Evolutionary conservation across 2,888 invertebrate species (phyloP).

Genomic region (Stegophylla sp.): DNA sequence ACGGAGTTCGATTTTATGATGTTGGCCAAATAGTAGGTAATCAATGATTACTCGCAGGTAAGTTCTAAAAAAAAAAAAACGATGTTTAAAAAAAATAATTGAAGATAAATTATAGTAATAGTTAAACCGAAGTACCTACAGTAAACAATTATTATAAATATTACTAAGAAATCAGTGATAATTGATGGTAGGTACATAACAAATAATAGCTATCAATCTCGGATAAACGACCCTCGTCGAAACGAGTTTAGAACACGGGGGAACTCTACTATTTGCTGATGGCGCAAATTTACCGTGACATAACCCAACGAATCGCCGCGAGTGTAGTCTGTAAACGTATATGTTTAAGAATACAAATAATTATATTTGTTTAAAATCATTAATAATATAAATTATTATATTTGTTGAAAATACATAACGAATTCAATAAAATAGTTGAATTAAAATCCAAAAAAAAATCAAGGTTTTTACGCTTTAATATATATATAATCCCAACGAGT

Average conservation of each 20-base stretch:
- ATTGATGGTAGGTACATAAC: background rate
- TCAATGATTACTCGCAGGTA: background rate
- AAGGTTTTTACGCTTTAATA: background rate
- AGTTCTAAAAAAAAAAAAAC: background rate
- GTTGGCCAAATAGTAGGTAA: too few relatives aligned
- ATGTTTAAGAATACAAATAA: background rate
- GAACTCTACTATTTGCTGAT: background rate
- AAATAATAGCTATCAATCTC: background rate
- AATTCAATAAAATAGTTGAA: background rate
- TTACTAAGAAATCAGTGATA: too few relatives aligned
- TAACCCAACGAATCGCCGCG: background rate
- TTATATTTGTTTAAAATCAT: too few relatives aligned
- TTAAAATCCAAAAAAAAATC: background rate
- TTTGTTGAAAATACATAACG: background rate
- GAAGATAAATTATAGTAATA: background rate
- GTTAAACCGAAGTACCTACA: too few relatives aligned
- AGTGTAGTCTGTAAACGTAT: background rate
- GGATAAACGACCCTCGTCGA: background rate
- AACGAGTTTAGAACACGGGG: slow-evolving; percentile 1
- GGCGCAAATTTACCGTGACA: background rate
- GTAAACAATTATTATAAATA: too few relatives aligned
- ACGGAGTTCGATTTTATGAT: too few relatives aligned
- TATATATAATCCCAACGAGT: too few relatives aligned
- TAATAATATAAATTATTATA: too few relatives aligned
- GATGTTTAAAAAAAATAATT: background rate